Percentiles rank a stretch among this genome's conserved stretches.
phyloP scores from a whole-genome alignment of 2,888 invertebrate genomes.

The Ornithoptera alexandrae region DNA sequence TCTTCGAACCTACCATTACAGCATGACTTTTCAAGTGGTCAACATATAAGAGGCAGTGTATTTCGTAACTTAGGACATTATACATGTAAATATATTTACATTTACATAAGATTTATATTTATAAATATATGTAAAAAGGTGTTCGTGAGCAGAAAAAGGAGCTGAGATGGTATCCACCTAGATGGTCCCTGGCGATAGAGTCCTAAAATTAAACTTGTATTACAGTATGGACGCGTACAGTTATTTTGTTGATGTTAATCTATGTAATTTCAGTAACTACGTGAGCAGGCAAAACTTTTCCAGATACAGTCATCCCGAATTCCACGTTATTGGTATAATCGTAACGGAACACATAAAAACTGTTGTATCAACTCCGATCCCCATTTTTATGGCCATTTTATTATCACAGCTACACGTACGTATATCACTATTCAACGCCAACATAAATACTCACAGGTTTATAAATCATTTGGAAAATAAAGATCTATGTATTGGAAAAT shows the following conservation, averaged over 20 bases:
- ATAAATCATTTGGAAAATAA: neutral
- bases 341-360: constrained; percentile 11
- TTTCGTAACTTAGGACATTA: too few species aligned
- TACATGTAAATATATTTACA: too few species aligned
- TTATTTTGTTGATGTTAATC: neutral
- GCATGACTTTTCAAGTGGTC: too few species aligned
- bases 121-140: too few species aligned
- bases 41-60: too few species aligned
- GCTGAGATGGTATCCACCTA: too few species aligned
- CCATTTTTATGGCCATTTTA: constrained; percentile 21
- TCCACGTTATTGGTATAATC: neutral
- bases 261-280: neutral
- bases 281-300: neutral
- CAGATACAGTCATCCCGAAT: neutral
- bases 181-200: too few species aligned
- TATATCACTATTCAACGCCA: constrained; percentile 1
- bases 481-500: neutral
- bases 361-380: constrained; percentile 6
- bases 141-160: too few species aligned
- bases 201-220: too few species aligned
- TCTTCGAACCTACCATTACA: too few species aligned
- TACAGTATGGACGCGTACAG: too few species aligned
- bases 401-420: constrained; percentile 8
- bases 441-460: neutral
- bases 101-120: too few species aligned